Percentiles rank a stretch among this genome's conserved stretches.
These are phyloP conservation scores for Microctenopoma stevenorrisi DNA, from an alignment of 2,797 vertebrate genomes.

Conservation along the genomic window DNA sequence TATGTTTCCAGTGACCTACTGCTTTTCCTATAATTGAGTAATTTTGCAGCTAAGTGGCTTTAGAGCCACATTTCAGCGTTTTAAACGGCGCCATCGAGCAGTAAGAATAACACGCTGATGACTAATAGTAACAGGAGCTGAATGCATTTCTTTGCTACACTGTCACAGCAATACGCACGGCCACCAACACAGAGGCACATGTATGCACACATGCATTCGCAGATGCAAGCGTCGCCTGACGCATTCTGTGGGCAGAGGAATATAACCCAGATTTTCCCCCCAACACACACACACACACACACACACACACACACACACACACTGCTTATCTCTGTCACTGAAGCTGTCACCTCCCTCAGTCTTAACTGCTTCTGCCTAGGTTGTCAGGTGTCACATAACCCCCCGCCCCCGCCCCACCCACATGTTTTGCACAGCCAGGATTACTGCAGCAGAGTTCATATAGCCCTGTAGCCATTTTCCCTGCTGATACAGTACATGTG, in stretches of 20 bases:
- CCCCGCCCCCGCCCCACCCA: not conserved
- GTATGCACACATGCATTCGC: constrained; percentile 1
- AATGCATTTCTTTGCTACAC: not conserved
- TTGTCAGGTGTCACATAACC: constrained; percentile 23
- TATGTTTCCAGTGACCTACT: constrained; percentile 13
- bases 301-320: not conserved
- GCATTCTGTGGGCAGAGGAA: constrained; percentile 25
- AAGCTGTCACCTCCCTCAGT: constrained; percentile 18
- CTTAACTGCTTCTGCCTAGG: not conserved
- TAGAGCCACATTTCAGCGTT: not conserved
- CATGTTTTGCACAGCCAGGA: constrained; percentile 12
- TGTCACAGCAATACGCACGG: not conserved
- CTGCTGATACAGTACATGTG: not conserved
- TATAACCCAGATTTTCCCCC: constrained; percentile 4
- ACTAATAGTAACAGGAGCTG: constrained; percentile 11
- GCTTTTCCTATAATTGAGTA: constrained; percentile 18
- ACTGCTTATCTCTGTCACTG: not conserved
- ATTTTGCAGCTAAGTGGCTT: constrained; percentile 32
- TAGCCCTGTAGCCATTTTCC: constrained; percentile 3
- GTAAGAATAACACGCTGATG: constrained; percentile 4
- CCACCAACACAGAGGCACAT: constrained; percentile 24
- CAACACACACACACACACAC: not conserved
- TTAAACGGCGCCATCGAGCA: not conserved
- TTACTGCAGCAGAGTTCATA: not conserved
- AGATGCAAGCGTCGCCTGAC: constrained; percentile 15